Base-by-base conservation (phyloP, 2,113 vertebrate genomes). In the Myotis yumanensis region DNA sequence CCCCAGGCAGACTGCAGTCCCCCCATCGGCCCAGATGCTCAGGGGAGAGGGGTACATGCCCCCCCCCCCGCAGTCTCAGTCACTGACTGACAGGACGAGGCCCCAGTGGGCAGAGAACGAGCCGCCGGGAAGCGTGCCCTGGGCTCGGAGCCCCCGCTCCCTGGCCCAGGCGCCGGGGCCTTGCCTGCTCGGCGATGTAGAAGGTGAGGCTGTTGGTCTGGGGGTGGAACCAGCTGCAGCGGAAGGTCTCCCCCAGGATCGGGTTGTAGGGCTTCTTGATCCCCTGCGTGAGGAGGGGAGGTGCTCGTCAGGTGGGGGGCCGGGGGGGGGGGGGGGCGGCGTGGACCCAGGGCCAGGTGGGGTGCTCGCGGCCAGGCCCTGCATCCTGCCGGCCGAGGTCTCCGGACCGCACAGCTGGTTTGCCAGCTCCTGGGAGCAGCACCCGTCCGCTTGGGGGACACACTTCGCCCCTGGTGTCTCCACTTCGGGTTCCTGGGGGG, bases 261-360 rank as follows among this genome's bases (percentile, higher is more conserved):
- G 99, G 99, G 97, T 99, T 99, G 97, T 99, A 99, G 93, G 99
- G 99, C 98, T 99, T 99, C 98, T 99, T 99, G 97, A 99, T 99
- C 82, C 99, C 99, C 99, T 99, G 97, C 11, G 62, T 30, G 28
- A 32, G 28, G 28, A 7, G n/a, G 48, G 48, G 48, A 48, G 48
- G 48, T 12, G 48, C 48, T 14, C 0, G 48, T 48, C 12, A 10
- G 57, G 22, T 3, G 20, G 4, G 18, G 17, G 18, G 5, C n/a
- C n/a, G 7, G 54, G 57, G 9, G 54, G 22, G 57, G 7, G 20
- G 17, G 52, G 4, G 51, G 16, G 18, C 7, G 6, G 7, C 3
- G 16, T 6, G 64, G 71, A 11, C n/a, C 0, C 5, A 18, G 37
- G 64, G 57, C 1, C 0, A 1, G 2, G 4, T 12, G 5, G 11